A percentile compares a stretch with the other conserved stretches of the same genome.
phyloP scores from a whole-genome alignment of 2,888 invertebrate genomes.

The Netelia melanura region DNA sequence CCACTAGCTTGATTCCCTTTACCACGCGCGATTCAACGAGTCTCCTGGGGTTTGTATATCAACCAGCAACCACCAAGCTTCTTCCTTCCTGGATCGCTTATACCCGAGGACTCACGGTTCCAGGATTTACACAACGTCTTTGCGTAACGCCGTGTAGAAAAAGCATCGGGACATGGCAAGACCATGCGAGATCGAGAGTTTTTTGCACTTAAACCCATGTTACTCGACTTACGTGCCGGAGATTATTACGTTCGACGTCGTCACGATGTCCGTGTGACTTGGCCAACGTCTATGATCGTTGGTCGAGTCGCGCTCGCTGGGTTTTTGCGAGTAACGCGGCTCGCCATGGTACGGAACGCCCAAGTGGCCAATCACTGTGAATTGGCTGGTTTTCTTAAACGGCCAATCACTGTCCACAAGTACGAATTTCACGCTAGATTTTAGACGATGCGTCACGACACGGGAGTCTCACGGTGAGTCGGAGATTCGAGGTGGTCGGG shows the following conservation, averaged over 20 bases:
- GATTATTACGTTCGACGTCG: conserved; percentile 48
- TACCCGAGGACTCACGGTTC: conserved; percentile 17
- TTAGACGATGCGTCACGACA: conserved; percentile 20
- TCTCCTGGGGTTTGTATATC: conserved; percentile 59
- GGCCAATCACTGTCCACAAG: too few relatives aligned
- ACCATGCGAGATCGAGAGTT: conserved; percentile 26
- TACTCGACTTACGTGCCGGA: conserved; percentile 48
- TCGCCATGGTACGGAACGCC: too few relatives aligned
- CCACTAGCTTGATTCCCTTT: conserved; percentile 25
- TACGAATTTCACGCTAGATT: conserved; percentile 1
- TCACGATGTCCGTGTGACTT: conserved; percentile 60
- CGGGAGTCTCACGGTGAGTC: conserved; percentile 36
- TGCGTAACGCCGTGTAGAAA: conserved; percentile 53
- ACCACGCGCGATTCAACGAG: conserved; percentile 54
- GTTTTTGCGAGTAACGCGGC: background rate
- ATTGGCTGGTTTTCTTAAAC: too few relatives aligned
- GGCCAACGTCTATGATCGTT: conserved; percentile 55
- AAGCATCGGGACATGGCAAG: conserved; percentile 37
- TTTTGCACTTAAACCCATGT: conserved; percentile 43
- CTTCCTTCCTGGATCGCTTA: conserved; percentile 55
- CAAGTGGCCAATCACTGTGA: too few relatives aligned
- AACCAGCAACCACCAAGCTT: conserved; percentile 13
- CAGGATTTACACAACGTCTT: conserved; percentile 47
- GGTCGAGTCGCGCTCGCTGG: too few relatives aligned
- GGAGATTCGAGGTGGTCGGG: conserved; percentile 55